Conservation (phyloP, 2,113 vertebrate species). For the Orycteropus afer region DNA sequence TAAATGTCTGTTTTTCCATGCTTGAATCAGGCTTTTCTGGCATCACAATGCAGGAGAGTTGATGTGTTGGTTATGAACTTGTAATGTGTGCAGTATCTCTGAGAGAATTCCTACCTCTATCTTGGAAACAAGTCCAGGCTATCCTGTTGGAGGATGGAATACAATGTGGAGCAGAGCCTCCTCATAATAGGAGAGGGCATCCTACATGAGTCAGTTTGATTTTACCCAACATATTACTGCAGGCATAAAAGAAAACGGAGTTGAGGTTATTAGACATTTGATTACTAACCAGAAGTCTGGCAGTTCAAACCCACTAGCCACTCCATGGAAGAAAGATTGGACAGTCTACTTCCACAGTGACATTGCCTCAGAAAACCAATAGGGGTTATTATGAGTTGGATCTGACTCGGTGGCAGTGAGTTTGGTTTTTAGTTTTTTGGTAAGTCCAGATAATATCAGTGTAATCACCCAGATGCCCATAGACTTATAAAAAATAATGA, state of each 20-base stretch:
- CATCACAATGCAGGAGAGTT: background rate
- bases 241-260: background rate
- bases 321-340: no score
- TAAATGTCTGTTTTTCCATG: background rate
- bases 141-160: background rate
- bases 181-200: background rate
- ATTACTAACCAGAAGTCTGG: no score
- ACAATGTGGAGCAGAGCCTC: background rate
- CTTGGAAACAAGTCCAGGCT: background rate
- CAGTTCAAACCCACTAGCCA: no score
- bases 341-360: no score
- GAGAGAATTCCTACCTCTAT: background rate
- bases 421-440: no score
- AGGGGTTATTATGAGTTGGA: no score
- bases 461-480: background rate
- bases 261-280: background rate
- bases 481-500: background rate
- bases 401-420: no score
- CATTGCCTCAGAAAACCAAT: no score
- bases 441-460: background rate
- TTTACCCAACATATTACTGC: background rate
- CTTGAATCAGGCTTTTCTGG: background rate
- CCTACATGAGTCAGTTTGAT: background rate
- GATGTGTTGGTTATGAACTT: background rate
- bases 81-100: background rate